These are phyloP conservation scores for Eutrigla gurnardus DNA, from an alignment of 2,797 vertebrate genomes.

Conservation along the genomic window DNA sequence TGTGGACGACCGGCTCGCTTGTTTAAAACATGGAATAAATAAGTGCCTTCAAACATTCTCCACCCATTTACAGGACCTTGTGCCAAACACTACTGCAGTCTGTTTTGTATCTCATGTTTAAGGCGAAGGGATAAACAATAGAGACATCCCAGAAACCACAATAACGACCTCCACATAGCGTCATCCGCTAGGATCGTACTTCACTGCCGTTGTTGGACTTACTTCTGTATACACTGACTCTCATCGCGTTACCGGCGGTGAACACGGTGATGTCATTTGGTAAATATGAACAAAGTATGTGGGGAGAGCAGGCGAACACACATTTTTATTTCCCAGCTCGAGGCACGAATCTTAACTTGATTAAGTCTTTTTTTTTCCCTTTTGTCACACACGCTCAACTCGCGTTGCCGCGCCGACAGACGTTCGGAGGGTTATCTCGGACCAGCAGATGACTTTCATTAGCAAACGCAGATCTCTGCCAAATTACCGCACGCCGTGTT, in stretches of 20 bases:
- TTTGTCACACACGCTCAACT: conserved; percentile 10
- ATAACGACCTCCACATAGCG: neutral
- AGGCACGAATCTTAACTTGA: conserved; percentile 15
- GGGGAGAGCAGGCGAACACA: neutral
- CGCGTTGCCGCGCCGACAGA: conserved; percentile 35
- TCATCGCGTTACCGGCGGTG: neutral
- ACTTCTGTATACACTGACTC: neutral
- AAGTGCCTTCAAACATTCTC: neutral
- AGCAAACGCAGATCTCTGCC: conserved; percentile 33
- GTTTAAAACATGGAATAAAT: neutral
- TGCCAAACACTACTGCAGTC: neutral
- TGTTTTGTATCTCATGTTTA: neutral
- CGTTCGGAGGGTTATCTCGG: conserved; percentile 52
- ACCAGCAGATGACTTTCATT: conserved; percentile 67
- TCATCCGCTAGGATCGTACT: neutral
- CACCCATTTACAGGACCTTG: neutral
- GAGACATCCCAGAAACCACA: neutral
- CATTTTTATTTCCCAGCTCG: conserved; percentile 19
- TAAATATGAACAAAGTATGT: neutral
- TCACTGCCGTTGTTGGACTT: neutral
- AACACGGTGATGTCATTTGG: neutral
- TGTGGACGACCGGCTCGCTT: neutral
- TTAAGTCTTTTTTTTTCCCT: neutral
- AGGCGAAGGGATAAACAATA: neutral
- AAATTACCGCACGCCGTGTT: conserved; percentile 56